Evolutionary conservation across 1,140 invertebrate species (phyloP).

Genomic region (Drosophila bipectinata): DNA sequence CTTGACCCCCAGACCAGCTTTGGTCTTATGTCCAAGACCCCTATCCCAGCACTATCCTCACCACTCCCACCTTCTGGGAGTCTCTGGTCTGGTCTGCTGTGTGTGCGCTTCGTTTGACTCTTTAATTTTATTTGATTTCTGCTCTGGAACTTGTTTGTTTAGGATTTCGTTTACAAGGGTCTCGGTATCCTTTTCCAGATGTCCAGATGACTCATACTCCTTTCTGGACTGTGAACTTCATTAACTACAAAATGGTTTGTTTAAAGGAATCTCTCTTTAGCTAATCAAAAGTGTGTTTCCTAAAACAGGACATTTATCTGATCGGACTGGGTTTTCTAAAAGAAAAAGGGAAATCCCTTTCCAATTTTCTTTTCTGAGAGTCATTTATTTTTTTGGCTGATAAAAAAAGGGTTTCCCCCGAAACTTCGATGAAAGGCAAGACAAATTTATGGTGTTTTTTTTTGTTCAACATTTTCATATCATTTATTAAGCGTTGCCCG

Average conservation of each 20-base stretch:
- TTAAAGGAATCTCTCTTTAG: constrained; percentile 9
- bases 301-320: constrained; percentile 28
- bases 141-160: constrained; percentile 56
- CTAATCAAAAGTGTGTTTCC: constrained; percentile 24
- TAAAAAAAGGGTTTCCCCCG: constrained; percentile 4
- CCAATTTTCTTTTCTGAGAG: constrained; percentile 13
- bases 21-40: constrained; percentile 21
- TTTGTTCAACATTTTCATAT: constrained; percentile 23
- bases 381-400: constrained; percentile 15
- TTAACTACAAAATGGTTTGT: constrained; percentile 22
- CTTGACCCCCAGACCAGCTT: not conserved
- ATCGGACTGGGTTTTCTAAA: constrained; percentile 6
- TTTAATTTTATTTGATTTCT: constrained; percentile 68
- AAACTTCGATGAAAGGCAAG: constrained; percentile 3
- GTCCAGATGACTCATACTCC: constrained; percentile 14
- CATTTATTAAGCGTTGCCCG: constrained; percentile 33
- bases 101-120: constrained; percentile 55
- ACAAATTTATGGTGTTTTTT: constrained; percentile 15
- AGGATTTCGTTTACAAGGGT: constrained; percentile 34
- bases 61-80: constrained; percentile 2
- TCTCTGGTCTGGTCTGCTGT: not conserved
- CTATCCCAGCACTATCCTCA: constrained; percentile 4
- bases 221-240: constrained; percentile 14
- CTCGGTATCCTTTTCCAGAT: constrained; percentile 21
- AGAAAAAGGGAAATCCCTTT: constrained; percentile 11